Conservation (phyloP, 2,888 invertebrate genomes). For the Ecliptopera silaceata region DNA sequence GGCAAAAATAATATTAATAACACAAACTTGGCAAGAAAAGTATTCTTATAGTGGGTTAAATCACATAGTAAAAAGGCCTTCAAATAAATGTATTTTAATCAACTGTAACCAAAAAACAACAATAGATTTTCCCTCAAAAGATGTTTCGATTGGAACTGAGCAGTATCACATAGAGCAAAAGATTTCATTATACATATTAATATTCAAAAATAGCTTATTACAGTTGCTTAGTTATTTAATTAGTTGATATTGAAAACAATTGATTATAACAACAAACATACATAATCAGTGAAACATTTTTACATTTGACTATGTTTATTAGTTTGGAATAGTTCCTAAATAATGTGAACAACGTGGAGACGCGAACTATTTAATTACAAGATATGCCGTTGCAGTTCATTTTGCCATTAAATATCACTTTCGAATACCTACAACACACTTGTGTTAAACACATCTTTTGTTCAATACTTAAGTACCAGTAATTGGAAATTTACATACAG, state of each 20-base stretch:
- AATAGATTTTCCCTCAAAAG: conserved; percentile 7
- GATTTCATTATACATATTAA: neutral
- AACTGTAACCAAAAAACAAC: conserved; percentile 17
- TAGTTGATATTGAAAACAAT: conserved; percentile 24
- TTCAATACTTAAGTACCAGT: conserved; percentile 72
- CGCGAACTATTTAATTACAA: conserved; percentile 36
- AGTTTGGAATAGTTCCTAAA: conserved; percentile 23
- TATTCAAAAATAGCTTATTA: conserved; percentile 6
- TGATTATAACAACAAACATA: conserved; percentile 6
- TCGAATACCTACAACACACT: conserved; percentile 62
- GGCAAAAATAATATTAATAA: conserved; percentile 29
- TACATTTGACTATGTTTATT: conserved; percentile 31
- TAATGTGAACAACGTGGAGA: conserved; percentile 15
- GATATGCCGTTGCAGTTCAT: conserved; percentile 60
- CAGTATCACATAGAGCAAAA: conserved; percentile 7
- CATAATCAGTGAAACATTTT: conserved; percentile 22
- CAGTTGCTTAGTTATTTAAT: conserved; percentile 26
- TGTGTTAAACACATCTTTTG: conserved; percentile 78
- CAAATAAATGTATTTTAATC: conserved; percentile 1
- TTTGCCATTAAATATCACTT: conserved; percentile 61
- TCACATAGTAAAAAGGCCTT: conserved; percentile 18
- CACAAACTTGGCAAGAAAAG: conserved; percentile 37
- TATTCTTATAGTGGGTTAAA: conserved; percentile 15
- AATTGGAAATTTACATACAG: conserved; percentile 74
- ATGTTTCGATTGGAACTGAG: conserved; percentile 11